Percentiles rank a stretch among this genome's conserved stretches.
Evolutionary conservation across 2,113 vertebrate genomes (phyloP).

Genomic region (Hymenochirus boettgeri): DNA sequence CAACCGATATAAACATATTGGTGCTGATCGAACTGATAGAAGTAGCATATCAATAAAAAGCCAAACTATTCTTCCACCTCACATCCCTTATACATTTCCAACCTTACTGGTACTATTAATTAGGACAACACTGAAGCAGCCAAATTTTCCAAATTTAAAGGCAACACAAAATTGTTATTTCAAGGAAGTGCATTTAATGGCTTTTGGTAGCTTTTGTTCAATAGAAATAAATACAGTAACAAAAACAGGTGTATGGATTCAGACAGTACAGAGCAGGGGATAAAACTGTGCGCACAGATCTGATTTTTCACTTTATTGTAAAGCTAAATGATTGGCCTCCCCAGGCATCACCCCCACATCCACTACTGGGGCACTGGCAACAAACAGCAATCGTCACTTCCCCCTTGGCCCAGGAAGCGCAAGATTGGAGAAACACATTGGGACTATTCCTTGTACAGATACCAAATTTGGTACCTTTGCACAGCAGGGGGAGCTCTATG

Average conservation of each 20-base stretch:
- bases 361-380: neutral
- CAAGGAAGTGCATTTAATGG: conserved; percentile 29
- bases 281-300: neutral
- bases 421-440: neutral
- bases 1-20: too few relatives aligned
- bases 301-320: too few relatives aligned
- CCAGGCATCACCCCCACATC: neutral
- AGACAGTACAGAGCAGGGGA: neutral
- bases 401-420: neutral
- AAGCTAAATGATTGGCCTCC: neutral
- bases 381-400: neutral
- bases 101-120: too few relatives aligned
- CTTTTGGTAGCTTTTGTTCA: conserved; percentile 12
- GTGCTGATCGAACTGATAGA: too few relatives aligned
- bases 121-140: too few relatives aligned
- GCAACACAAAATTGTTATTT: neutral
- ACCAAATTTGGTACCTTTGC: neutral
- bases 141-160: too few relatives aligned
- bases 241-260: neutral
- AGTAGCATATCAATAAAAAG: too few relatives aligned
- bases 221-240: conserved; percentile 40
- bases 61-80: too few relatives aligned
- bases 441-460: neutral
- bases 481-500: neutral
- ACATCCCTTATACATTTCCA: too few relatives aligned